Base-by-base conservation (phyloP, 2,888 invertebrate genomes). In the Yponomeuta sedellus region DNA sequence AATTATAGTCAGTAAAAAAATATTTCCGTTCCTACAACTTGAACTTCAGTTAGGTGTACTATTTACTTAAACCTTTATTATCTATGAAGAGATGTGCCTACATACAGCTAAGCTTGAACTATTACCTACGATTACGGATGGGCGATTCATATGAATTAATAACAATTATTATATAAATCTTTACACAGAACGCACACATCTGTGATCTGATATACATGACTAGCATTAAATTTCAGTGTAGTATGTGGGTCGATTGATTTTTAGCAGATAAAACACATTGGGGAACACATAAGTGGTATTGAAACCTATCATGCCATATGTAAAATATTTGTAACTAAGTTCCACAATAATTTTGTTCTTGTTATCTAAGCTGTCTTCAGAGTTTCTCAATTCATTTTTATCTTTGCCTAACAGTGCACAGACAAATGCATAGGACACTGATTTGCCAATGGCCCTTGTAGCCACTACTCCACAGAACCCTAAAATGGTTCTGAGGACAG, bases 191-290 rank as follows among this genome's bases (percentile, higher is more conserved):
- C 16, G 8, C 34, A 52, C 44, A 5, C 16, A 44, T 44, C 44
- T 52, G 44, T 52, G 44, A 52, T 16, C 16, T 52, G 44, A 52
- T 16, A 12, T 2, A 59, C 3, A 16, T 66, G 66, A 66, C 66
- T 61, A 65, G 64, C 25, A 12, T 92, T 92, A 96, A 72, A 97
- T 94, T 92, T 97, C 97, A 0, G 96, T 96, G 77, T 96, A 97
- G 88, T 96, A 97, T 1, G 96, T 95, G 0, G 95, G 95, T 76
- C 97, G 86, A 79, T 96, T 95, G 73, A 98, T 96, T 69, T 93
- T 93, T 63, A 98, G 82, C 73, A 94, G 83, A 64, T 94, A 90
- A 83, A 97, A 98, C 40, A 96, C 92, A 72, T 94, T 93, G 0
- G 98, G 98, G 71, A 96, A 92, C 63, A 95, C 82, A 80, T 94